Evolutionary conservation across 2,113 vertebrate species (phyloP).

Genomic region (Acanthisitta chloris): DNA sequence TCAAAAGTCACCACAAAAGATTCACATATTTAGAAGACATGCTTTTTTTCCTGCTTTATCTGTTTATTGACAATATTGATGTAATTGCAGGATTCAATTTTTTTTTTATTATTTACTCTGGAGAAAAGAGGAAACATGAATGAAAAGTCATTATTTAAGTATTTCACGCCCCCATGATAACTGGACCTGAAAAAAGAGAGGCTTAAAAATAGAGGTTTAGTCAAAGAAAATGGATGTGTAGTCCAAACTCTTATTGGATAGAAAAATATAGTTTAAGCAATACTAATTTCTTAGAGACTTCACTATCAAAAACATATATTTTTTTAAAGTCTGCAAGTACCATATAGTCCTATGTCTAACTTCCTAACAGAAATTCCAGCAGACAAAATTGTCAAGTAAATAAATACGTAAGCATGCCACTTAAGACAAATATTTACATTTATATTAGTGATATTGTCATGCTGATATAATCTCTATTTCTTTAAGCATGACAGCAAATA

Average conservation of each 20-base stretch:
- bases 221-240: not conserved
- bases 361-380: not conserved
- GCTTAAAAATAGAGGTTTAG: not conserved
- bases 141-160: not conserved
- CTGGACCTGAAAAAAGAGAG: not conserved
- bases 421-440: not conserved
- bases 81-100: not conserved
- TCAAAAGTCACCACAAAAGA: not conserved
- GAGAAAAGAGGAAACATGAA: not conserved
- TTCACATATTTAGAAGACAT: not conserved
- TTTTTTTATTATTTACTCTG: not conserved
- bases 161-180: not conserved
- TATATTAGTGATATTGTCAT: not conserved
- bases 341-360: not conserved
- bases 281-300: not conserved
- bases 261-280: not conserved
- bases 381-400: not conserved
- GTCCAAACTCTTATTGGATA: not conserved
- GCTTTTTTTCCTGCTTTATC: fast-evolving
- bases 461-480: not conserved
- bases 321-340: not conserved
- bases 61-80: not conserved
- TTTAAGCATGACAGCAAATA: not conserved
- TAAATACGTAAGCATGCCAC: not conserved
- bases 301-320: not conserved